Conservation (phyloP, 2,113 vertebrate genomes). For the Gymnobelideus leadbeateri region DNA sequence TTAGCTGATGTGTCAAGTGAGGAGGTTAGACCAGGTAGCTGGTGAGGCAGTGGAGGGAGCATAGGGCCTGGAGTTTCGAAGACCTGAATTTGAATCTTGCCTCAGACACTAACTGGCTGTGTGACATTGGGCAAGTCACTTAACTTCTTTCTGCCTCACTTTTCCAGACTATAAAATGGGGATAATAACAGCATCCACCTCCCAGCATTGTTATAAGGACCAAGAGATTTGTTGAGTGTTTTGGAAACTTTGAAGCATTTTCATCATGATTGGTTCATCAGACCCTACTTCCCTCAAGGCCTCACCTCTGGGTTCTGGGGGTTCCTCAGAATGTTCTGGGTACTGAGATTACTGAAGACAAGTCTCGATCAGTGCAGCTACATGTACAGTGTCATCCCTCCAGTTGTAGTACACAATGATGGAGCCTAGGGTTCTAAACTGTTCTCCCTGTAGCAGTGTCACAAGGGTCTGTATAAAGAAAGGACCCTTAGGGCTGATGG, state of each 20-base stretch:
- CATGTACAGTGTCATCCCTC: constrained; percentile 89
- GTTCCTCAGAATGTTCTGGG: not conserved
- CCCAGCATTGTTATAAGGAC: not conserved
- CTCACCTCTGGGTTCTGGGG: constrained; percentile 69
- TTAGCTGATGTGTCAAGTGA: not conserved
- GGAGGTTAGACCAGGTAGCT: not conserved
- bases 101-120: not conserved
- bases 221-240: not conserved
- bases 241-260: not conserved
- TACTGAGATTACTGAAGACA: constrained; percentile 84
- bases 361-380: constrained; percentile 90
- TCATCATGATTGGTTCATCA: not conserved
- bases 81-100: not conserved
- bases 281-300: not conserved
- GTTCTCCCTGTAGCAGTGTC: constrained; percentile 86
- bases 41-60: not conserved
- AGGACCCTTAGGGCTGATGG: too few relatives aligned
- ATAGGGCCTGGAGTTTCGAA: not conserved
- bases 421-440: constrained; percentile 88
- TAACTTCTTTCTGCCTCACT: not conserved
- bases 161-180: not conserved
- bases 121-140: not conserved
- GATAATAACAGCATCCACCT: not conserved
- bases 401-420: constrained; percentile 94
- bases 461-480: constrained; percentile 87